These are phyloP conservation scores for Microcebus murinus DNA, from an alignment of 2,113 vertebrate species.

Conservation along the genomic window DNA sequence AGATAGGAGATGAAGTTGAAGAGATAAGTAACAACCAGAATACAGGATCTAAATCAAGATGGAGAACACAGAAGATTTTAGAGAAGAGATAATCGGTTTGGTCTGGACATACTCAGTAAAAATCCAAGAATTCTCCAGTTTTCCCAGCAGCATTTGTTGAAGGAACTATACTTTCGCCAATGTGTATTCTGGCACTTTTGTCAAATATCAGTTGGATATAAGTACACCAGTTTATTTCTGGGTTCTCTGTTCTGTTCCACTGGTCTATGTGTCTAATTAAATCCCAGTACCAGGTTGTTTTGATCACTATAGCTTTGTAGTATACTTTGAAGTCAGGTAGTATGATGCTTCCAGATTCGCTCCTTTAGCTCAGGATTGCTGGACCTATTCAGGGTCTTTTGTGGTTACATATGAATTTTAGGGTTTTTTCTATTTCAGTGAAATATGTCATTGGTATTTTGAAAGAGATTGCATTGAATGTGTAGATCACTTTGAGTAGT, in stretches of 20 bases:
- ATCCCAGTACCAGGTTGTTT: not conserved
- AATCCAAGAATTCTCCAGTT: not conserved
- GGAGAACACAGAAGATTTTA: not conserved
- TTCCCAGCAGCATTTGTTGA: not conserved
- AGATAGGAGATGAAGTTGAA: not conserved
- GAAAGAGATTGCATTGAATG: not conserved
- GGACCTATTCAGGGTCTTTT: not conserved
- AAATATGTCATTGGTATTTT: not conserved
- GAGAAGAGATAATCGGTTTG: not conserved
- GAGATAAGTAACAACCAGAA: not conserved
- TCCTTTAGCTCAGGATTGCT: not conserved
- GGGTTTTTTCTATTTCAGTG: not conserved
- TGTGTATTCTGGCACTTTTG: not conserved
- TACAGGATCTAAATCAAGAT: not conserved
- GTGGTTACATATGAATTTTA: not conserved
- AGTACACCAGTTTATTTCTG: not conserved
- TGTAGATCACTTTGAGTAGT: not conserved
- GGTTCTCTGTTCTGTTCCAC: not conserved
- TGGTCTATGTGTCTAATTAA: not conserved
- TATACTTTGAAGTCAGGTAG: not conserved
- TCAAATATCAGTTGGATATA: not conserved
- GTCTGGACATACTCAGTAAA: not conserved
- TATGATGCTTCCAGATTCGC: not conserved
- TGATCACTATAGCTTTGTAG: not conserved
- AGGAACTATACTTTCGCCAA: not conserved